Base-by-base conservation (phyloP, 1,140 invertebrate genomes). In the Mamestra configurata region DNA sequence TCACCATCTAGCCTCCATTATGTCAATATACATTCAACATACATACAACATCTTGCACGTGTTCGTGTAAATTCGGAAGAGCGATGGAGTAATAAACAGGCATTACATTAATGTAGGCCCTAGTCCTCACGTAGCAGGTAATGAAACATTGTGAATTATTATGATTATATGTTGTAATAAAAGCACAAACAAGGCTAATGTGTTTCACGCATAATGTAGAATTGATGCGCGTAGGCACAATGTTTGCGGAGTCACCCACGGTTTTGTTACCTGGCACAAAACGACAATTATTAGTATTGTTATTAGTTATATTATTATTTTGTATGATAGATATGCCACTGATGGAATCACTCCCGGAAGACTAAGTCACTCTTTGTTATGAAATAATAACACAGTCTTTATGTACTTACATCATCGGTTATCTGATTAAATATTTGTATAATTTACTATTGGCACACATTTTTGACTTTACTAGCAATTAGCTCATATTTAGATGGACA, bases 91-190 rank as follows among this genome's bases (percentile, higher is more conserved):
- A 40, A 66, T 66, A 66, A 66, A 66, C 18, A 40, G 61, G 35
- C n/a, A 18, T 4, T n/a, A 49, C 43, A 49, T 49, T 49, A 49
- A 49, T n/a, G 13, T n/a, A 49, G 15, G 15, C 43, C 15, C 15
- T 49, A 49, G 43, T 49, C 43, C 43, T 49, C 43, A 49, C 35
- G 18, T 66, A 66, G 10, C 61, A 40, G 61, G 61, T 66, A 66
- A 66, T 66, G 61, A 66, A 66, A 66, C 35, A 35, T 11, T 11
- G 61, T 66, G 61, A 66, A 66, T 66, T 66, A 66, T 66, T 66
- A 66, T 66, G 35, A 66, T 66, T 49, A 49, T 59, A 66, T 66
- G 20, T 18, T 40, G 61, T 66, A 66, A 66, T 66, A 66, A 40
- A 66, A 66, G 35, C 18, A 35, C 61, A 20, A 66, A 40, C 35